A percentile compares a stretch with the other conserved stretches of the same genome.
These are phyloP conservation scores for Acanthacorydalis orientalis DNA, from an alignment of 2,888 invertebrate genomes.

Conservation along the genomic window DNA sequence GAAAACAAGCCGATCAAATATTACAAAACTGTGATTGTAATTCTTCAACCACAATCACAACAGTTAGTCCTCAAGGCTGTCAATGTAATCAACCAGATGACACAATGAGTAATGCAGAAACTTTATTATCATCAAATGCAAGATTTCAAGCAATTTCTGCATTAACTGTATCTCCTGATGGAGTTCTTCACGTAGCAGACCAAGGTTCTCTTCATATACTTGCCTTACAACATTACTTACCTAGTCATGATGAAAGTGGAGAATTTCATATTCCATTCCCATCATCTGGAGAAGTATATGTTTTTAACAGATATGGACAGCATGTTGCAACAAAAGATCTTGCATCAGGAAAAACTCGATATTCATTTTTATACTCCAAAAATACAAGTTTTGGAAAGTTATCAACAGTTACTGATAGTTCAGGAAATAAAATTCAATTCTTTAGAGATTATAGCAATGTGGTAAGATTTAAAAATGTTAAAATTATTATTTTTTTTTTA, in stretches of 20 bases:
- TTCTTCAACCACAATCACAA: slow-evolving; percentile 32
- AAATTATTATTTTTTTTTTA: neutral
- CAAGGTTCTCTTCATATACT: slow-evolving; percentile 73
- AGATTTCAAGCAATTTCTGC: slow-evolving; percentile 79
- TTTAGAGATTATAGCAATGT: slow-evolving; percentile 82
- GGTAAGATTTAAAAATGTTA: slow-evolving; percentile 26
- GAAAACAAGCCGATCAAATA: slow-evolving; percentile 50
- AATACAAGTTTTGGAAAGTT: slow-evolving; percentile 90
- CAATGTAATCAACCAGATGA: slow-evolving; percentile 26
- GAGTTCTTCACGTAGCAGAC: slow-evolving; percentile 91
- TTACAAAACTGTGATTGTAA: slow-evolving; percentile 40
- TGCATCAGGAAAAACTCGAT: slow-evolving; percentile 86
- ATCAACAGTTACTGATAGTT: slow-evolving; percentile 84
- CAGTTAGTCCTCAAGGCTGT: slow-evolving; percentile 24
- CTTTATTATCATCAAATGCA: slow-evolving; percentile 75
- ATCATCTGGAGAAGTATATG: slow-evolving; percentile 83
- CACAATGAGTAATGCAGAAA: slow-evolving; percentile 65
- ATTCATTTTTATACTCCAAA: slow-evolving; percentile 92
- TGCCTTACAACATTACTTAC: slow-evolving; percentile 72
- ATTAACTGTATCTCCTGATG: slow-evolving; percentile 85
- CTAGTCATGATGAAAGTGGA: slow-evolving; percentile 72
- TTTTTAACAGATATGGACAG: slow-evolving; percentile 89
- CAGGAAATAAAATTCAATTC: slow-evolving; percentile 84
- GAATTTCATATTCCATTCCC: slow-evolving; percentile 90
- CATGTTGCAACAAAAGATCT: slow-evolving; percentile 89